Conservation (phyloP, 1,140 invertebrate genomes). For the Drosophila rhopaloa region DNA sequence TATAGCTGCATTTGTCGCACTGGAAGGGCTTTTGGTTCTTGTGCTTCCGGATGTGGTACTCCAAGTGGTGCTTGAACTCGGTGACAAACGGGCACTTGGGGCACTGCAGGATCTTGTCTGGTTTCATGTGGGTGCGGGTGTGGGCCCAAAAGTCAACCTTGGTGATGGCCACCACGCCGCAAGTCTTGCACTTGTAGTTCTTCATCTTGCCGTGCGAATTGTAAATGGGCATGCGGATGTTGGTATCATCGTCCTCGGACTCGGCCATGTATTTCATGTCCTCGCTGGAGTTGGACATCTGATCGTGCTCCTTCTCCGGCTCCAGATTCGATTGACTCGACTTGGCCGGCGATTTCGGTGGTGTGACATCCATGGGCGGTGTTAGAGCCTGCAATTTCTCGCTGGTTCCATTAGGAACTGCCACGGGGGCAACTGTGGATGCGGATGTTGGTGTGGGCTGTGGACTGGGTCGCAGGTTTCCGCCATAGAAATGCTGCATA, state of each 20-base stretch:
- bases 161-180: slow-evolving; percentile 92
- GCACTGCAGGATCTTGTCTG: slow-evolving; percentile 96
- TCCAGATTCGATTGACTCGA: slow-evolving; percentile 84
- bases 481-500: slow-evolving; percentile 83
- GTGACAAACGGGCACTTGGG: slow-evolving; percentile 98
- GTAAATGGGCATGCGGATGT: slow-evolving; percentile 88
- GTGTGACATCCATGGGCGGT: slow-evolving; percentile 84
- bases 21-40: slow-evolving; percentile 98
- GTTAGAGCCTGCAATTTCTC: slow-evolving; percentile 73
- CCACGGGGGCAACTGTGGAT: slow-evolving; percentile 2
- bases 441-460: slow-evolving; percentile 66
- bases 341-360: slow-evolving; percentile 87
- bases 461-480: slow-evolving; percentile 82
- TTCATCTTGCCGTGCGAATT: slow-evolving; percentile 94
- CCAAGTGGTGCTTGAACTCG: slow-evolving; percentile 99
- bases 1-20: slow-evolving; percentile 95
- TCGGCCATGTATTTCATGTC: slow-evolving; percentile 84
- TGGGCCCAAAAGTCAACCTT: slow-evolving; percentile 98
- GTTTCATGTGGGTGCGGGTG: slow-evolving; percentile 94
- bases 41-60: slow-evolving; percentile 98
- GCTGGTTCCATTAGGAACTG: slow-evolving; percentile 18
- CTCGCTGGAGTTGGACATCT: slow-evolving; percentile 85
- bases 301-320: slow-evolving; percentile 82
- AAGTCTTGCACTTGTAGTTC: slow-evolving; percentile 96
- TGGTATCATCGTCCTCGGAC: slow-evolving; percentile 88